phyloP scores from a whole-genome alignment of 2,797 vertebrate genomes.

The Peromyscus nudipes region DNA sequence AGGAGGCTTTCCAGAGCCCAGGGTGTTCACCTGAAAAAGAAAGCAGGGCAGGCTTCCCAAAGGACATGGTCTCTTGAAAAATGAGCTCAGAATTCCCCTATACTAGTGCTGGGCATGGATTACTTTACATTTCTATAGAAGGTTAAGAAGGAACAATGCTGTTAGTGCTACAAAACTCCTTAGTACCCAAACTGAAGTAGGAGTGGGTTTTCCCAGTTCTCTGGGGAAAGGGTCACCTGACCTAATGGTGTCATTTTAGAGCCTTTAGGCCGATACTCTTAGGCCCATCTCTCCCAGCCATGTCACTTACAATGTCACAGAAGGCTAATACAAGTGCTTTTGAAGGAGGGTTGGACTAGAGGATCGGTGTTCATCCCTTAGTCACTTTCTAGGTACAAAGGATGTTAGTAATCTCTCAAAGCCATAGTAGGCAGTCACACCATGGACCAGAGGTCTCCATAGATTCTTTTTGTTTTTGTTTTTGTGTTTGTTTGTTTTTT shows the following conservation, averaged over 20 bases:
- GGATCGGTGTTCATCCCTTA: not conserved
- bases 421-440: not conserved
- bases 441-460: not conserved
- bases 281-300: not conserved
- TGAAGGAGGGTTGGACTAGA: not conserved
- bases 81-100: constrained; percentile 40
- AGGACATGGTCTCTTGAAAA: not conserved
- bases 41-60: constrained; percentile 30
- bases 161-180: constrained; percentile 7
- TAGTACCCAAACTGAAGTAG: constrained; percentile 39
- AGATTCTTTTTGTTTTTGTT: not conserved
- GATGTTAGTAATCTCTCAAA: constrained; percentile 14
- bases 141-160: not conserved
- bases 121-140: constrained; percentile 39
- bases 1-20: constrained; percentile 24
- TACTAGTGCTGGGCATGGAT: not conserved
- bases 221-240: not conserved
- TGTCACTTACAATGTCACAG: not conserved
- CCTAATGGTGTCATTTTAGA: not conserved
- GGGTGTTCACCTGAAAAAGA: constrained; percentile 7
- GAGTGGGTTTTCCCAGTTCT: constrained; percentile 26
- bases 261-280: not conserved
- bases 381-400: not conserved
- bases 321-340: constrained; percentile 45
- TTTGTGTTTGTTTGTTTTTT: too few species aligned